Base-by-base conservation (phyloP, 1,140 invertebrate species). In the Bombus difficillimus region DNA sequence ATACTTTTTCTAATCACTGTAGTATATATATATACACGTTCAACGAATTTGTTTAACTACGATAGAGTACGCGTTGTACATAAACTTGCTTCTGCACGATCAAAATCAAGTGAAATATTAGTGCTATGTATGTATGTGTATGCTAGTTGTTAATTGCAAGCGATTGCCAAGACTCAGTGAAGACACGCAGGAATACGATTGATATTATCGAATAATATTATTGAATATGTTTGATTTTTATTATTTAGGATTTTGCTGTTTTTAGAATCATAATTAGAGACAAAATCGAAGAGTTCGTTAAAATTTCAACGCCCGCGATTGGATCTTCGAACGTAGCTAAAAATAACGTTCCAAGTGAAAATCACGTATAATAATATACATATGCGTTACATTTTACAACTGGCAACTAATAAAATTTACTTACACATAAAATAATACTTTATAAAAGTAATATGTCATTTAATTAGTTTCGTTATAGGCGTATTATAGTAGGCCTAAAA, bases 91-190 rank as follows among this genome's bases (percentile, higher is more conserved):
- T 47, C 32, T 73, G 69, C 76, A 64, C 64, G 64, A 37, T 85
- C 41, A 39, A 73, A 73, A 81, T 85, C 43, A 41, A 81, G 77
- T 72, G 41, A 39, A 79, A 85, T 80, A 64, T 39, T 81, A 32
- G 2, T 12, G 47, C 15, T 37, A 43, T 82, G 59, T 18, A 12
- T 41, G 25, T 53, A 53, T 53, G 18, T 53, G 15, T 53, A 22
- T 53, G 47, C 47, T 53, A 53, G 47, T 53, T 53, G 47, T 81
- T 74, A 57, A 73, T 25, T 22, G 6, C 37, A 47, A 76, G 22
- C 13, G 22, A 73, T 80, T 64, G 15, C 22, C 34, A 47, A 64
- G 43, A 53, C 74, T 75, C 57, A 43, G 2, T 32, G 13, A 41
- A 39, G 9, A 6, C 28, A n/a, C 64, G 41, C 28, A 47, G 32